These are phyloP conservation scores for Icerya purchasi DNA, from an alignment of 2,888 invertebrate genomes.

Conservation along the genomic window DNA sequence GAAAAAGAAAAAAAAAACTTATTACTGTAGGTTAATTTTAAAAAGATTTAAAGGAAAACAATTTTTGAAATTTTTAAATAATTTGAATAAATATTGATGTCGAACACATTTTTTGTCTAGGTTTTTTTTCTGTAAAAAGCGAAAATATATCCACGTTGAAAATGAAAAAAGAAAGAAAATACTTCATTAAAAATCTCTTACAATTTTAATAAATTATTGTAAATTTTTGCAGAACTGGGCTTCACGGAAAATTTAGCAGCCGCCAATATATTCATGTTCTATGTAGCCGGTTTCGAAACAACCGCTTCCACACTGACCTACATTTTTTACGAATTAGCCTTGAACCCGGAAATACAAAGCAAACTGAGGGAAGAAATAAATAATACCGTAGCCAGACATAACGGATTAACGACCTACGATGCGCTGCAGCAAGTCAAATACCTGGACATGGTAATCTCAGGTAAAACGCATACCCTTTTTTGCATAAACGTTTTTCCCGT, in stretches of 20 bases:
- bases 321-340: slow-evolving; percentile 31
- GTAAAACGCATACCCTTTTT: slow-evolving; percentile 23
- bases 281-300: slow-evolving; percentile 40
- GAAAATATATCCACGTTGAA: too few relatives aligned
- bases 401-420: slow-evolving; percentile 31
- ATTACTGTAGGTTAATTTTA: too few relatives aligned
- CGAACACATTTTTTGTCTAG: too few relatives aligned
- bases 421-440: slow-evolving; percentile 33
- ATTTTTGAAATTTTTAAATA: too few relatives aligned
- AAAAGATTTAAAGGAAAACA: too few relatives aligned
- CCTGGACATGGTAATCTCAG: slow-evolving; percentile 33
- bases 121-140: too few relatives aligned
- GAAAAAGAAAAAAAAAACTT: too few relatives aligned
- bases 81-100: too few relatives aligned
- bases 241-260: slow-evolving; percentile 31
- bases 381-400: slow-evolving; percentile 25
- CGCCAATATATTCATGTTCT: slow-evolving; percentile 34
- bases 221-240: slow-evolving; percentile 18
- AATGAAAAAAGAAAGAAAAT: too few relatives aligned
- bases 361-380: slow-evolving; percentile 30
- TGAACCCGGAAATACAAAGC: slow-evolving; percentile 30
- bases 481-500: too few relatives aligned
- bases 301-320: slow-evolving; percentile 37
- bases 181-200: too few relatives aligned
- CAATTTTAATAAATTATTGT: too few relatives aligned